Conservation (phyloP, 2,797 vertebrate species). For the Galaxias olidus region DNA sequence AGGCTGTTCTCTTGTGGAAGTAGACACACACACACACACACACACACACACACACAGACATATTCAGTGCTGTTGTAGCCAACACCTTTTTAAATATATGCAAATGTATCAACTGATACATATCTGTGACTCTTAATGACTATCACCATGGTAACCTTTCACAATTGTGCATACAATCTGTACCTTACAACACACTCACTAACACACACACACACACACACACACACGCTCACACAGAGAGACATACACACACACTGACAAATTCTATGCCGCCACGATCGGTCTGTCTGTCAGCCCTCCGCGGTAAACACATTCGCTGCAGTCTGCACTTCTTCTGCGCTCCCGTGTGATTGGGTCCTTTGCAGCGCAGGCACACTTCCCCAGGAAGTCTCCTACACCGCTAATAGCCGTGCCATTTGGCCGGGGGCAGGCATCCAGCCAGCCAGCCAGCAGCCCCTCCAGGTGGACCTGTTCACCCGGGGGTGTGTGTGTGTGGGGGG, state of each 20-base stretch:
- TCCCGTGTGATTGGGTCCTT: conserved; percentile 65
- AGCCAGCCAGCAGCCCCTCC: conserved; percentile 37
- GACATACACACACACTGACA: not conserved
- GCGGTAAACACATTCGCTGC: conserved; percentile 66
- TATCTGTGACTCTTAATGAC: too few relatives aligned
- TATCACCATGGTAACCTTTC: too few relatives aligned
- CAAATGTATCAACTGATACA: too few relatives aligned
- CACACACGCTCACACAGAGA: too few relatives aligned
- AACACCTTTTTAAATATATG: too few relatives aligned
- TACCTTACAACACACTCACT: too few relatives aligned
- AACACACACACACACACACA: too few relatives aligned
- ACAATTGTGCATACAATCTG: too few relatives aligned
- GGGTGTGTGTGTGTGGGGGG: too few relatives aligned
- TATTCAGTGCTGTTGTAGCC: not conserved
- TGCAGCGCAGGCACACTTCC: conserved; percentile 64
- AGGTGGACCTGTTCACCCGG: conserved; percentile 36
- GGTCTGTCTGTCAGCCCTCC: conserved; percentile 25
- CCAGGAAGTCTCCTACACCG: conserved; percentile 59
- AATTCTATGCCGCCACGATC: conserved; percentile 16
- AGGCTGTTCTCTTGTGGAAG: conserved; percentile 1
- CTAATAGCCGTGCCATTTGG: conserved; percentile 70
- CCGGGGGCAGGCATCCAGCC: conserved; percentile 35
- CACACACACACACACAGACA: not conserved
- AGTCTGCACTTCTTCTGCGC: conserved; percentile 62
- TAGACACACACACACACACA: conserved; percentile 21